phyloP scores from a whole-genome alignment of 2,888 invertebrate species.

The Protophormia terraenovae region DNA sequence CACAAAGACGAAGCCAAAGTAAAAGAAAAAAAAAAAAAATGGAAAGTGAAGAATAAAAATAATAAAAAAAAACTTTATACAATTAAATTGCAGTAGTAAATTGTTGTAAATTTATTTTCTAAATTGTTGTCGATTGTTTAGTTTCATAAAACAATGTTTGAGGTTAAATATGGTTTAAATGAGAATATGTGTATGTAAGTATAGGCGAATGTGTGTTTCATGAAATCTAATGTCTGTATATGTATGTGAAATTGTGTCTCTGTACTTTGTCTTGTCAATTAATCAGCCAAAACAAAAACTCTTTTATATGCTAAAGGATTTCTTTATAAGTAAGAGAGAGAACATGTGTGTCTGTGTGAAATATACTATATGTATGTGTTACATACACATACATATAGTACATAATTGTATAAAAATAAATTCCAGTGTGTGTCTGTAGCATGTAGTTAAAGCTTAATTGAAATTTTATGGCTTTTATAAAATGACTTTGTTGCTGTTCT shows the following conservation, averaged over 20 bases:
- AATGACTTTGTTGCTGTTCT: constrained; percentile 52
- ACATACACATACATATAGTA: no score
- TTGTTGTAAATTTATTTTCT: constrained; percentile 61
- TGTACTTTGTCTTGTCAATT: constrained; percentile 51
- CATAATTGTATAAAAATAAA: constrained; percentile 7
- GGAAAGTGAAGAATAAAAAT: constrained; percentile 1
- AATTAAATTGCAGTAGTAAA: constrained; percentile 59
- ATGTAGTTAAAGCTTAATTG: constrained; percentile 62
- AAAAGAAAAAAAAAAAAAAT: not conserved
- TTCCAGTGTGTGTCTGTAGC: constrained; percentile 1
- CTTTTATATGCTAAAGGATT: not conserved
- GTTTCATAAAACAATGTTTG: constrained; percentile 49
- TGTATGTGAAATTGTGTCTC: constrained; percentile 5
- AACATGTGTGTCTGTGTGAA: constrained; percentile 11
- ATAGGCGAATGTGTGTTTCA: not conserved
- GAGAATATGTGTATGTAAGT: not conserved
- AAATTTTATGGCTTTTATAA: constrained; percentile 66
- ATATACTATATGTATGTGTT: no score
- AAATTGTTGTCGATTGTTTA: constrained; percentile 60
- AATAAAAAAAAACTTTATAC: constrained; percentile 2
- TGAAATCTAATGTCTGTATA: constrained; percentile 4
- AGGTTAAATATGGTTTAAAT: constrained; percentile 24
- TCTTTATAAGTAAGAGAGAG: not conserved
- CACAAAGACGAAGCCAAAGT: not conserved
- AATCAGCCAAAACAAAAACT: constrained; percentile 45